Evolutionary conservation across 2,797 vertebrate species (phyloP).

Genomic region (Pempheris klunzingeri): DNA sequence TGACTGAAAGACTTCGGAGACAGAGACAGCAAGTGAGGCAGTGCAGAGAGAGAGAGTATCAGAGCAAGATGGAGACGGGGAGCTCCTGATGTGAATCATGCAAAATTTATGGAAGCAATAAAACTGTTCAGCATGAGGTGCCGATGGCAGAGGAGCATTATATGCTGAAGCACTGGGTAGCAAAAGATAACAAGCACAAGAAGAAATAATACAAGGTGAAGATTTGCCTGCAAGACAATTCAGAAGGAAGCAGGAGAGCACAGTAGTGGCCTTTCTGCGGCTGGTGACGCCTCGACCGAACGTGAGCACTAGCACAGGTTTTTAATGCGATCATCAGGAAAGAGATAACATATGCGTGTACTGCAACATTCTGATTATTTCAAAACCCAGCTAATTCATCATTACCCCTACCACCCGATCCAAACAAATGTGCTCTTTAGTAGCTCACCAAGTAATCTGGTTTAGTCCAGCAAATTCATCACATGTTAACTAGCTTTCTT

Average conservation of each 20-base stretch:
- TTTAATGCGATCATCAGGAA: not conserved
- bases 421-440: not conserved
- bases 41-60: slow-evolving; percentile 34
- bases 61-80: slow-evolving; percentile 21
- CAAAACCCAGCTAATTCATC: not conserved
- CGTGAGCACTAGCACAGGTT: not conserved
- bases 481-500: not conserved
- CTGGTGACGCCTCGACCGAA: not conserved
- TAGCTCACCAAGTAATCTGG: not conserved
- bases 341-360: not conserved
- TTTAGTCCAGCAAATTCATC: not conserved
- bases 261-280: not conserved
- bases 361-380: not conserved
- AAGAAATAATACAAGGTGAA: slow-evolving; percentile 45
- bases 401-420: too few species aligned
- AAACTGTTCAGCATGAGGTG: slow-evolving; percentile 52
- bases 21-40: slow-evolving; percentile 1
- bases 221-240: slow-evolving; percentile 37
- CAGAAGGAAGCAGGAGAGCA: not conserved
- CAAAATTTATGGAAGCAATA: slow-evolving; percentile 75
- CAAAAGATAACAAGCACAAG: slow-evolving; percentile 62
- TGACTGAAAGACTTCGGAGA: slow-evolving; percentile 17
- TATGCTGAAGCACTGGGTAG: slow-evolving; percentile 17
- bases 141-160: slow-evolving; percentile 49
- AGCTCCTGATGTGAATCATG: slow-evolving; percentile 66